phyloP scores from a whole-genome alignment of 2,888 invertebrate genomes.

The Chrysodeixis includens region DNA sequence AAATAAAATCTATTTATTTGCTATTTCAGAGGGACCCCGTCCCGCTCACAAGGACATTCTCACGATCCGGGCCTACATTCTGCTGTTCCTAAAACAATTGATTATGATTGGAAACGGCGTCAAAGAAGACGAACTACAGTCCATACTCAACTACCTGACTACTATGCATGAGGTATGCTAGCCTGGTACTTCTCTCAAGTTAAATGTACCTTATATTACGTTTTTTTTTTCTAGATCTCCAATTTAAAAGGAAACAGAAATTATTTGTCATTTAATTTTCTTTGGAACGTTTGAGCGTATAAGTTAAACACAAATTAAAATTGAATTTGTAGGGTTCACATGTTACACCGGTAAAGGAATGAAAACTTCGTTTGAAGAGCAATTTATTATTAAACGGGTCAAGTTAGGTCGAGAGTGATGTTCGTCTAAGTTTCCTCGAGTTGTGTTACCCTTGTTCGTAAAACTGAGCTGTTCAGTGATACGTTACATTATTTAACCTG shows the following conservation, averaged over 20 bases:
- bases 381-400: not conserved
- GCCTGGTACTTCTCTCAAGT: slow-evolving; percentile 48
- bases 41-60: slow-evolving; percentile 98
- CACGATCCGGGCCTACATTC: slow-evolving; percentile 97
- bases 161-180: slow-evolving; percentile 97
- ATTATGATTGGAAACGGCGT: slow-evolving; percentile 99
- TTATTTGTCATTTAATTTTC: not conserved
- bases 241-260: no score
- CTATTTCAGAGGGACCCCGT: slow-evolving; percentile 95
- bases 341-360: not conserved
- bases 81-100: slow-evolving; percentile 98
- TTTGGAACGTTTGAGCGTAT: not conserved
- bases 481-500: not conserved
- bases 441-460: not conserved
- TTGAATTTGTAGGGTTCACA: not conserved
- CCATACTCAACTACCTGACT: slow-evolving; percentile 98
- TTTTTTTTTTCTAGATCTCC: no score
- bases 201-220: no score
- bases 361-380: not conserved
- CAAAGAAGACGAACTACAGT: slow-evolving; percentile 99
- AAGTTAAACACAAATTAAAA: not conserved
- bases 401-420: not conserved
- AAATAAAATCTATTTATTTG: slow-evolving; percentile 2
- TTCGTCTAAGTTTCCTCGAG: not conserved
- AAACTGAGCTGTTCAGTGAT: not conserved